Conservation (phyloP, 2,113 vertebrate species). For the Microtus montanus region DNA sequence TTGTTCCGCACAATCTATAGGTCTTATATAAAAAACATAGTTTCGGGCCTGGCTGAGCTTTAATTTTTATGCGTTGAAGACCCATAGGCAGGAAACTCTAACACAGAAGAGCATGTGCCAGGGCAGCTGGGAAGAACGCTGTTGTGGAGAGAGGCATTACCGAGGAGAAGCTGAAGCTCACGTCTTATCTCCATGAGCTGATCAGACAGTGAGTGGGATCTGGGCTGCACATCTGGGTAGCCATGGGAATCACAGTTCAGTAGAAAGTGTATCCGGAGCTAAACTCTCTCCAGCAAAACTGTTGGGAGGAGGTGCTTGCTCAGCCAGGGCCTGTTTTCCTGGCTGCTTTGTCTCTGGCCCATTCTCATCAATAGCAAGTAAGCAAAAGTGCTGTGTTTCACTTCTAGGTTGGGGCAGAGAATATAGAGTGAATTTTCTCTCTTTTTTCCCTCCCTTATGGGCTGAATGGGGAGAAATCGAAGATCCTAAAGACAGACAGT, state of each 20-base stretch:
- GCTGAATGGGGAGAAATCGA: not conserved
- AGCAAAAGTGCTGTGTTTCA: not conserved
- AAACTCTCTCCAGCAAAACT: not conserved
- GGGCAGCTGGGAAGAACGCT: not conserved
- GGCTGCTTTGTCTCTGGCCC: not conserved
- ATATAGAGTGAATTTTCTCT: not conserved
- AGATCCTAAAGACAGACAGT: not conserved
- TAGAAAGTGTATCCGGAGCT: not conserved
- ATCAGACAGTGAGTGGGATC: not conserved
- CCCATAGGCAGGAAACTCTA: not conserved
- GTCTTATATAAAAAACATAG: constrained; percentile 16
- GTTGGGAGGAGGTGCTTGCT: not conserved
- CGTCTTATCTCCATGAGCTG: not conserved
- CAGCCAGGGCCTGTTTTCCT: not conserved
- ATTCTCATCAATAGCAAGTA: not conserved
- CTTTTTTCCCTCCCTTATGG: not conserved
- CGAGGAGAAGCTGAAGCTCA: not conserved
- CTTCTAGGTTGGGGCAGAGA: not conserved
- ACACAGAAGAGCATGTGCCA: not conserved
- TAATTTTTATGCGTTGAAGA: constrained; percentile 3
- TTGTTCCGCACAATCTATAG: constrained; percentile 25
- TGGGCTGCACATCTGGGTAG: not conserved
- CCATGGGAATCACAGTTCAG: not conserved
- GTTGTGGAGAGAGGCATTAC: not conserved
- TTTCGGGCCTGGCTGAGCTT: not conserved